These are phyloP conservation scores for Orbicella faveolata DNA, from an alignment of 64 coral and sea anemone genomes.

Conservation along the genomic window DNA sequence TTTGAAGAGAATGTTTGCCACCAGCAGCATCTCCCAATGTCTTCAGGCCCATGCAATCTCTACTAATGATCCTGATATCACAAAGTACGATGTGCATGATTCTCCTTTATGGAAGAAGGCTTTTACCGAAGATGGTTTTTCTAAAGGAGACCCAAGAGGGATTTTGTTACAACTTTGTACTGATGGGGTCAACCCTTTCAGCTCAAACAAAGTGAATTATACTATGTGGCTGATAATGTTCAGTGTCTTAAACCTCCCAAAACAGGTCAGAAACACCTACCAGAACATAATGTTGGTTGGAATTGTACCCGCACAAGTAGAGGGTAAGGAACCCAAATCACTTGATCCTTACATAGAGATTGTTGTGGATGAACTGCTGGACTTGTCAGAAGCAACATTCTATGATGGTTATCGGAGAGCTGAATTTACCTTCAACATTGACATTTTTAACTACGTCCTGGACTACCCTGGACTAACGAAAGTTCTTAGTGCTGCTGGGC, in stretches of 20 bases:
- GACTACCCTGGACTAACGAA: conserved; percentile 31
- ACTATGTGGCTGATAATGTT: conserved; percentile 58
- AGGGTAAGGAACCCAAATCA: conserved; percentile 17
- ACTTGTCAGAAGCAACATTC: conserved; percentile 11
- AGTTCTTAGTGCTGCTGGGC: background rate
- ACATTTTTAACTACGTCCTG: conserved; percentile 9
- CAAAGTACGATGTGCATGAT: background rate
- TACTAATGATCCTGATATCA: background rate
- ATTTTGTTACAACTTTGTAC: conserved; percentile 29
- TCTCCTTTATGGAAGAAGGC: conserved; percentile 18
- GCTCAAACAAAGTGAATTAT: conserved; percentile 20
- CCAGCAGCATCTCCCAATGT: background rate
- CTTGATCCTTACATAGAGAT: conserved; percentile 40
- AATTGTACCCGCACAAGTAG: conserved; percentile 33
- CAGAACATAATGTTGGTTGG: conserved; percentile 45
- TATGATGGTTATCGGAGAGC: conserved; percentile 8
- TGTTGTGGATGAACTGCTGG: conserved; percentile 38
- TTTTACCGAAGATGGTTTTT: background rate
- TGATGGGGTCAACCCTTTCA: conserved; percentile 51
- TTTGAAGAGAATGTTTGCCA: conserved; percentile 10
- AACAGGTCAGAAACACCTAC: background rate
- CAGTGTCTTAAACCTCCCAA: conserved; percentile 27
- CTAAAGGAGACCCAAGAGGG: conserved; percentile 1
- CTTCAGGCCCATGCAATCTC: background rate
- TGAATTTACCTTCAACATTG: background rate